Conservation (phyloP, 2,888 invertebrate genomes). For the Phyllotreta cruciferae region DNA sequence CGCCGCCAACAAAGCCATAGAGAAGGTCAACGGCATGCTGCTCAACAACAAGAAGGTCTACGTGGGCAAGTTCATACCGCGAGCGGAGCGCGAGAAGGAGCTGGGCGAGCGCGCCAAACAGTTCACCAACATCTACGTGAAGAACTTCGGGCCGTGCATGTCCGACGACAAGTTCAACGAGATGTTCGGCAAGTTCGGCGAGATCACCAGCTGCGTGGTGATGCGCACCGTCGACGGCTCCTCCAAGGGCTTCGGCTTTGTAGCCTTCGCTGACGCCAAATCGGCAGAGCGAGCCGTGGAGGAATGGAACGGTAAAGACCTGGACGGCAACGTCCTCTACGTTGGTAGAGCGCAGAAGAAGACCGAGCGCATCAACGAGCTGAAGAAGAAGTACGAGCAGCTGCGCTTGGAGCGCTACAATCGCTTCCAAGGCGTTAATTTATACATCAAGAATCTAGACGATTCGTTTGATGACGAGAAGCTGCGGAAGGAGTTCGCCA, state of each 20-base stretch:
- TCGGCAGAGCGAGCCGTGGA: constrained; percentile 91
- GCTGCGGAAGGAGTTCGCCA: constrained; percentile 69
- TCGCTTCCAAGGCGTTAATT: constrained; percentile 71
- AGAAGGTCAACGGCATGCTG: constrained; percentile 98
- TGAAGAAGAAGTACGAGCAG: constrained; percentile 94
- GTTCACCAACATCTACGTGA: constrained; percentile 98
- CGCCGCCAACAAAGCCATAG: constrained; percentile 95
- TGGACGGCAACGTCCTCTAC: constrained; percentile 79
- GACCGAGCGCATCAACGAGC: constrained; percentile 93
- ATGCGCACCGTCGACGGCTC: constrained; percentile 91
- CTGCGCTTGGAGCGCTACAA: constrained; percentile 89
- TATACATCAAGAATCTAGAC: constrained; percentile 77
- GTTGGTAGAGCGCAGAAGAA: constrained; percentile 99
- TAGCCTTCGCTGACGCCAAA: constrained; percentile 96
- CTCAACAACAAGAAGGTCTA: constrained; percentile 97
- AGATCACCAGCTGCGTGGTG: constrained; percentile 89
- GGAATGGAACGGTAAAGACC: constrained; percentile 88
- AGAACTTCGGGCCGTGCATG: constrained; percentile 95
- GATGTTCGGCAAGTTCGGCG: constrained; percentile 91
- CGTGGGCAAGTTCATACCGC: constrained; percentile 97
- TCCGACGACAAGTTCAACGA: constrained; percentile 87
- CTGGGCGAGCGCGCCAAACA: constrained; percentile 93
- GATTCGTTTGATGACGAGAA: constrained; percentile 73
- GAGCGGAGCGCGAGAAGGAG: constrained; percentile 95
- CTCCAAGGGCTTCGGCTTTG: constrained; percentile 98